Evolutionary conservation across 2,797 vertebrate genomes (phyloP).

Genomic region (Alca torda): DNA sequence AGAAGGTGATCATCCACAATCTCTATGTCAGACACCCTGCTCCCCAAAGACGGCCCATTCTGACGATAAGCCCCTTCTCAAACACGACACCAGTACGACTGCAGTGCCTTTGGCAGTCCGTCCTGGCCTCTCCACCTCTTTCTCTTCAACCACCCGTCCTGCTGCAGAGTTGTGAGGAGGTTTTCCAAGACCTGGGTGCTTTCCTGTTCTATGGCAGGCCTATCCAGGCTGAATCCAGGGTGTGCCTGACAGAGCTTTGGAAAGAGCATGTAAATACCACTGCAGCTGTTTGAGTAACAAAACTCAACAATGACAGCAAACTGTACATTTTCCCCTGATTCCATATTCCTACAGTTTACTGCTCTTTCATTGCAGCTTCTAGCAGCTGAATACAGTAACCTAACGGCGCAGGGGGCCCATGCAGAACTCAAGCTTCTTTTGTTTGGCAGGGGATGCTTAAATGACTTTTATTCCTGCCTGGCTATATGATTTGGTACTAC

Average conservation of each 20-base stretch:
- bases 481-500: neutral
- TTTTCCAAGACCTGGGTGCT: neutral
- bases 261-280: neutral
- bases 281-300: neutral
- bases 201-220: neutral
- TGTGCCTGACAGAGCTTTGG: neutral
- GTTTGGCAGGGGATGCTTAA: neutral
- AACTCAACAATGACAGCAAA: neutral
- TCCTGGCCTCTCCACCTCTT: neutral
- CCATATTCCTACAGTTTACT: neutral
- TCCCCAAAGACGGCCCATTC: neutral
- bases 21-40: neutral
- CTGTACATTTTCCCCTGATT: neutral
- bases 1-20: neutral
- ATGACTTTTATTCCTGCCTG: neutral
- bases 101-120: neutral
- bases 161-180: neutral
- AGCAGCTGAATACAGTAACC: neutral
- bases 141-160: neutral
- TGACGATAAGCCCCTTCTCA: neutral
- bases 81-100: neutral
- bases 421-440: neutral
- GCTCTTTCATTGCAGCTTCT: neutral
- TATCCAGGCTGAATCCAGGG: neutral
- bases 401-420: neutral